Evolutionary conservation across 2,797 vertebrate genomes (phyloP).

Genomic region (Clarias pachynema): DNA sequence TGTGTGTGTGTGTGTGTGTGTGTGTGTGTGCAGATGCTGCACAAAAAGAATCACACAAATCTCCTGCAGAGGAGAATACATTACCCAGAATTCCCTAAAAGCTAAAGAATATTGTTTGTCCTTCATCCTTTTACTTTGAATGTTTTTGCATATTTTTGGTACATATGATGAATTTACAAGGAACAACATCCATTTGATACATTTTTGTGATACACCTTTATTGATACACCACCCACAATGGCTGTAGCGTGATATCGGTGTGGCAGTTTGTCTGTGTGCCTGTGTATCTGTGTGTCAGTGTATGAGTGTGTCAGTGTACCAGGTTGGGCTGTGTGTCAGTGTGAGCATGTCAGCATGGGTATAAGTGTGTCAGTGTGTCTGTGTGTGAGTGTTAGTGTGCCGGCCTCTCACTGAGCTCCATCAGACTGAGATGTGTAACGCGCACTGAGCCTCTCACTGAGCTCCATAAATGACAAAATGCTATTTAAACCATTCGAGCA

Average conservation of each 20-base stretch:
- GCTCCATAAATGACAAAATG: neutral
- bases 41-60: slow-evolving; percentile 1
- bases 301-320: slow-evolving; percentile 3
- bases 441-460: neutral
- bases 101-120: slow-evolving; percentile 4
- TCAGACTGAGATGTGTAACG: neutral
- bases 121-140: slow-evolving; percentile 29
- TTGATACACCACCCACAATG: neutral
- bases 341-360: neutral
- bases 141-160: slow-evolving; percentile 13
- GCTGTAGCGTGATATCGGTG: neutral
- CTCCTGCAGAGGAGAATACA: slow-evolving; percentile 17
- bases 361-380: neutral
- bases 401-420: neutral
- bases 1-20: slow-evolving; percentile 14
- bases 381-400: neutral
- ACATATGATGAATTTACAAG: slow-evolving; percentile 2
- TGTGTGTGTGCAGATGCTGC: neutral
- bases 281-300: neutral
- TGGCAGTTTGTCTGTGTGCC: neutral
- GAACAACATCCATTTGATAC: neutral
- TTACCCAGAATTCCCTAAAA: slow-evolving; percentile 8
- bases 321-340: neutral
- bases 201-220: neutral
- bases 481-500: neutral